Conservation (phyloP, 2,888 invertebrate genomes). For the Linyphia triangularis region DNA sequence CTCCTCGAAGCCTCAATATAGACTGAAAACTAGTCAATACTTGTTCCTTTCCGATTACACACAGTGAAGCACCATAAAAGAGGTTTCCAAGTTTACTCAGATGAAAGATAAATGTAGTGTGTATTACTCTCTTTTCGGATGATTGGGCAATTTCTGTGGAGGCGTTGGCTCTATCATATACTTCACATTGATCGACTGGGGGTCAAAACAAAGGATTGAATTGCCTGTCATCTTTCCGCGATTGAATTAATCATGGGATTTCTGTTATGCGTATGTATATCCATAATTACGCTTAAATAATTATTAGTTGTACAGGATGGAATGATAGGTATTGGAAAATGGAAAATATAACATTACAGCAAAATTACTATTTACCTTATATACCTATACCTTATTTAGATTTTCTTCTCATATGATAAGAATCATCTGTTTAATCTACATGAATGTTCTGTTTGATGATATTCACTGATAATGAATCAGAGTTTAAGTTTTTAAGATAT, state of each 20-base stretch:
- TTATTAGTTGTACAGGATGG: conserved; percentile 1
- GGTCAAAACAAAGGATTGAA: conserved; percentile 3
- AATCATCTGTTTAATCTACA: too few relatives aligned
- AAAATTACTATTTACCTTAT: too few relatives aligned
- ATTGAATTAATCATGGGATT: conserved; percentile 23
- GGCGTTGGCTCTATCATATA: conserved; percentile 13
- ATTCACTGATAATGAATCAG: too few relatives aligned
- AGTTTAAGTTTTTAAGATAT: too few relatives aligned
- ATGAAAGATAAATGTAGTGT: conserved; percentile 43
- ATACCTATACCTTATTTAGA: too few relatives aligned
- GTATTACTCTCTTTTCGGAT: conserved; percentile 14
- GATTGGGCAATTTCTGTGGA: conserved; percentile 36
- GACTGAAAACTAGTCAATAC: conserved; percentile 22
- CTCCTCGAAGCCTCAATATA: neutral
- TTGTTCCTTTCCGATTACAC: neutral
- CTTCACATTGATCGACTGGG: conserved; percentile 15
- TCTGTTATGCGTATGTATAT: conserved; percentile 2
- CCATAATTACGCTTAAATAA: conserved; percentile 30
- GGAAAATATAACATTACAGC: too few relatives aligned
- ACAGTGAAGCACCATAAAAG: neutral
- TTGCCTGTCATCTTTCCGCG: conserved; percentile 8
- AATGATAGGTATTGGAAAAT: neutral
- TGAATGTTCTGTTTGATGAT: too few relatives aligned
- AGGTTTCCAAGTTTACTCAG: neutral
- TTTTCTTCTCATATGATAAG: too few relatives aligned